These are phyloP conservation scores for Euthynnus affinis DNA, from an alignment of 2,797 vertebrate species.

Conservation along the genomic window DNA sequence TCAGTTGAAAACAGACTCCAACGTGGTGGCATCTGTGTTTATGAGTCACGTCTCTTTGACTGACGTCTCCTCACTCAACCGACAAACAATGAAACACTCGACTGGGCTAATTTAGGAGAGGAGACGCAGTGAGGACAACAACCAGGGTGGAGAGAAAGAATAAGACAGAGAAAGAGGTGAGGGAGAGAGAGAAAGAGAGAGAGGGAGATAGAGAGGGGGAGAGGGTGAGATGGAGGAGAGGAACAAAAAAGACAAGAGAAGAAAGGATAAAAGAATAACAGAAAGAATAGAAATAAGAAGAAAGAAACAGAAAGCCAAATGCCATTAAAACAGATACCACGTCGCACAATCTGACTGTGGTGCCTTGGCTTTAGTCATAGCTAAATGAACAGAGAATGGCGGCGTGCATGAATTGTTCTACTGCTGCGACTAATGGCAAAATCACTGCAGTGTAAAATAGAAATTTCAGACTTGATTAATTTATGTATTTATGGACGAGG, in stretches of 20 bases:
- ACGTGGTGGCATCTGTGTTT: constrained; percentile 34
- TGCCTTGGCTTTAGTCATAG: constrained; percentile 85
- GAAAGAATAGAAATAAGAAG: constrained; percentile 31
- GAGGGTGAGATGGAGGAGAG: not conserved
- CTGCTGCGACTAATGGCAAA: constrained; percentile 86
- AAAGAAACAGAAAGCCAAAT: constrained; percentile 60
- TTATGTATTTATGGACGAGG: constrained; percentile 87
- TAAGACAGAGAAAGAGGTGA: constrained; percentile 11
- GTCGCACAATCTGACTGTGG: constrained; percentile 67
- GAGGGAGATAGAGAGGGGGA: not conserved
- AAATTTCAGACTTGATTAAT: constrained; percentile 90
- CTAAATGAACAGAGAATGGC: constrained; percentile 84
- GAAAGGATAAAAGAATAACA: constrained; percentile 26
- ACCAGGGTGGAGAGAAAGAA: constrained; percentile 35
- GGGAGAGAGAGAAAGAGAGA: no score
- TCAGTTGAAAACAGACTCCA: constrained; percentile 38
- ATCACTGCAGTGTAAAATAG: constrained; percentile 89
- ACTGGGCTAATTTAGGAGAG: constrained; percentile 76
- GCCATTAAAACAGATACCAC: constrained; percentile 81
- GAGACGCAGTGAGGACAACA: constrained; percentile 63
- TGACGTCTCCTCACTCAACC: constrained; percentile 65
- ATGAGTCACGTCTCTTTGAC: constrained; percentile 61
- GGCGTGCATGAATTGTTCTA: constrained; percentile 83
- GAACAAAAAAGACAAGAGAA: not conserved
- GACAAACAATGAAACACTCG: constrained; percentile 77